Base-by-base conservation (phyloP, 2,888 invertebrate species). In the Stenurella melanura region DNA sequence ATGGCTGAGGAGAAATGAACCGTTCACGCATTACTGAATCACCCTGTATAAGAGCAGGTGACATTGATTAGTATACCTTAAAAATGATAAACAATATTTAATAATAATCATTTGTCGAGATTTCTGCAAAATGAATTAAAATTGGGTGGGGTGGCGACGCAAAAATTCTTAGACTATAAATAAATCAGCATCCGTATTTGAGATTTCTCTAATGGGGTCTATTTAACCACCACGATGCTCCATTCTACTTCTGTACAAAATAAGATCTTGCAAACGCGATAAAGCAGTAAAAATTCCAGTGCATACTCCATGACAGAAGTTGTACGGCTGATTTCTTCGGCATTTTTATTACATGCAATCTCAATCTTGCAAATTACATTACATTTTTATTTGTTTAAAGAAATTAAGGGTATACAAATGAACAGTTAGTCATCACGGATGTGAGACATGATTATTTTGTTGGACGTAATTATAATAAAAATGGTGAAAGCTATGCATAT, bases 281-380 rank as follows among this genome's bases (percentile, higher is more conserved):
- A 50, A 7, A 42, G 42, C 50, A n/a, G n/a, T 50, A 50, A 50
- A 50, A 50, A 50, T 50, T 50, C 50, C 50, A 50, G 50, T 17
- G 50, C 50, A 50, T 50, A 50, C 50, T n/a, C 42, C 50, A 50
- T 50, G 50, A 50, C 50, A 50, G 50, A n/a, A 50, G 6, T 50
- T n/a, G n/a, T 4, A 50, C 50, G 50, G 50, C 50, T 50, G 50
- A 50, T 50, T 50, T 50, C 50, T n/a, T 50, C 50, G 1, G n/a
- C 50, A n/a, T 50, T 50, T 12, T 50, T 50, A 50, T 7, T 17
- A n/a, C 50, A 50, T 50, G 50, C 50, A 50, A 50, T 50, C 50
- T n/a, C 50, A 50, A 15, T 11, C 50, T 15, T n/a, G n/a, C 50
- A 50, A n/a, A 50, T 50, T 50, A 50, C 6, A 50, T 50, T 50